phyloP scores from a whole-genome alignment of 2,888 invertebrate species.

The Crossocerus cetratus region DNA sequence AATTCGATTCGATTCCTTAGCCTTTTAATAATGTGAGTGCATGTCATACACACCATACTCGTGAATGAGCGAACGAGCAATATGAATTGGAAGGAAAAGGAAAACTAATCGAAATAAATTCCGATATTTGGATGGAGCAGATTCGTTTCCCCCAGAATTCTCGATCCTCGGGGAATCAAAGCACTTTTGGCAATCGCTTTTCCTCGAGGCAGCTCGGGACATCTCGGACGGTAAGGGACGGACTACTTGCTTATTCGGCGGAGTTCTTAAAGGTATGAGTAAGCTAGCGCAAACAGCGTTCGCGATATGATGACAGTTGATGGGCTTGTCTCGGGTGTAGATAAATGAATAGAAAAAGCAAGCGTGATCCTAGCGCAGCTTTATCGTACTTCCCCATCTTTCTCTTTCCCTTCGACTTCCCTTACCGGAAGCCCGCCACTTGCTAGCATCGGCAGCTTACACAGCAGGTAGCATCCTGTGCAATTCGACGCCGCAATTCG shows the following conservation, averaged over 20 bases:
- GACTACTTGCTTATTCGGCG: constrained; percentile 25
- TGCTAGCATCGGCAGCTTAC: too few species aligned
- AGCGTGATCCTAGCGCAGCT: neutral
- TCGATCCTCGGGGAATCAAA: neutral
- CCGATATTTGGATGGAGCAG: neutral
- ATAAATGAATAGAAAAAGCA: constrained; percentile 46
- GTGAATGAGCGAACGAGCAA: neutral
- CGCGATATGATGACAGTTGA: constrained; percentile 48
- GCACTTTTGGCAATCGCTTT: constrained; percentile 56
- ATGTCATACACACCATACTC: neutral
- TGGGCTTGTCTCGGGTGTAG: constrained; percentile 16
- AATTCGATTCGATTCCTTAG: constrained; percentile 6
- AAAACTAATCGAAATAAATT: too few species aligned
- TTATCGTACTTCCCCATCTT: too few species aligned
- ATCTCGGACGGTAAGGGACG: constrained; percentile 49
- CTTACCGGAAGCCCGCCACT: too few species aligned
- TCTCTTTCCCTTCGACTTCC: too few species aligned
- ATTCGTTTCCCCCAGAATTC: neutral
- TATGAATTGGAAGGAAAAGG: too few species aligned
- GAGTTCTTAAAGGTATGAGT: constrained; percentile 28
- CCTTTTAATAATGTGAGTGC: too few species aligned
- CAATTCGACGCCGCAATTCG: too few species aligned
- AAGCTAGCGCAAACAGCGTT: constrained; percentile 43
- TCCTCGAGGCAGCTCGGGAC: constrained; percentile 16
- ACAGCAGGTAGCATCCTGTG: too few species aligned